Percentiles rank a stretch among this genome's conserved stretches.
These are phyloP conservation scores for Ericerus pela DNA, from an alignment of 1,140 invertebrate genomes.

Conservation along the genomic window DNA sequence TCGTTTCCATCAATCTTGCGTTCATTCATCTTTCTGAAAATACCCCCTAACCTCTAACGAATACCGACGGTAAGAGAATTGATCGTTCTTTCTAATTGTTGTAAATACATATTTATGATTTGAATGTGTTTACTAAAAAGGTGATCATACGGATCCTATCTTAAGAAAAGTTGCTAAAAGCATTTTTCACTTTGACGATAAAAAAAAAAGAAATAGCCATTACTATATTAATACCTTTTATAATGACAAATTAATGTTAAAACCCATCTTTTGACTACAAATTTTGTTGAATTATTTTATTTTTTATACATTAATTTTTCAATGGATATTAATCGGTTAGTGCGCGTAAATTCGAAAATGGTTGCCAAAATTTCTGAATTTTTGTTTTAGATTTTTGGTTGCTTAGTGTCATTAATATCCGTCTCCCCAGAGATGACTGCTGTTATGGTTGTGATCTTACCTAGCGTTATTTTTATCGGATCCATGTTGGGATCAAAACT, in stretches of 20 bases:
- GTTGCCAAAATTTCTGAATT: neutral
- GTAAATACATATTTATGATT: neutral
- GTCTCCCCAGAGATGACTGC: constrained; percentile 80
- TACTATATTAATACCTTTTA: neutral
- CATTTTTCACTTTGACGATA: too few species aligned
- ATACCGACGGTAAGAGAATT: neutral
- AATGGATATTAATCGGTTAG: neutral
- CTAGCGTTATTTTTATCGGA: constrained; percentile 60
- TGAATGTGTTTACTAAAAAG: neutral
- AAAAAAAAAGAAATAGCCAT: too few species aligned
- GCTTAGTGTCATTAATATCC: constrained; percentile 54
- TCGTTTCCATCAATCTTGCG: neutral
- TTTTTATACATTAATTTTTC: neutral
- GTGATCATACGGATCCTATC: too few species aligned
- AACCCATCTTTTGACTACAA: neutral
- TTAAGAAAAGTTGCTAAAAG: too few species aligned
- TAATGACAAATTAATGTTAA: neutral
- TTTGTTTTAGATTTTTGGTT: constrained; percentile 49
- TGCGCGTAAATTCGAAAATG: neutral
- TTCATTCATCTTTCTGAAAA: neutral
- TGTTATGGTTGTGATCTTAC: constrained; percentile 64
- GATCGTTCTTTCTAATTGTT: neutral
- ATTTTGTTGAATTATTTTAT: neutral
- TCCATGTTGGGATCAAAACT: constrained; percentile 56
- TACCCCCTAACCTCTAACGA: neutral